These are phyloP conservation scores for Bovichtus variegatus DNA, from an alignment of 2,797 vertebrate species.

Conservation along the genomic window DNA sequence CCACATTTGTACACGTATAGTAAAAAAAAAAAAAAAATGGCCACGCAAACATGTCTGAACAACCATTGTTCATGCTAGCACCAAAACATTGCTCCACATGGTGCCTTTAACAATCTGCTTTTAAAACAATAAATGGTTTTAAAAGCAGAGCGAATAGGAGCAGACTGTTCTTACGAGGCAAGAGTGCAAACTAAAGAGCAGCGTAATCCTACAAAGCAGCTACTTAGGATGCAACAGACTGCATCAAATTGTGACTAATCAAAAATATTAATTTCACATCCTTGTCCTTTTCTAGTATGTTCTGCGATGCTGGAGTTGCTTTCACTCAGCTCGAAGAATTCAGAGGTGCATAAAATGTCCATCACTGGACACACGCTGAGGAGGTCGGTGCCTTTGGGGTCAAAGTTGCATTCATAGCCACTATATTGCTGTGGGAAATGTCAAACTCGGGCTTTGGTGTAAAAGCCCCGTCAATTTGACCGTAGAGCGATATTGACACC, in stretches of 20 bases:
- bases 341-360: background rate
- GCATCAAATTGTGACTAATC: background rate
- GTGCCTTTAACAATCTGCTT: background rate
- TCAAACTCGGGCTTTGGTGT: background rate
- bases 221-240: background rate
- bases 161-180: background rate
- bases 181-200: background rate
- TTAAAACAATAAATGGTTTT: no score
- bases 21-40: no score
- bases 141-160: background rate
- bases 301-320: background rate
- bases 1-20: background rate
- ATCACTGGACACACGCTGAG: background rate
- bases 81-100: background rate
- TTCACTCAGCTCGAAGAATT: background rate
- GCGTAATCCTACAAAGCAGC: constrained; percentile 9
- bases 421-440: background rate
- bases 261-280: background rate
- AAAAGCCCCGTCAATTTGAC: background rate
- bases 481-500: no score
- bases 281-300: background rate
- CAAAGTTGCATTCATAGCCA: no score
- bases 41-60: background rate
- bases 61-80: background rate
- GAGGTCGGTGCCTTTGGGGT: no score